A percentile compares a stretch with the other conserved stretches of the same genome.
Conservation (phyloP, 2,797 vertebrate species). For the Pterois miles region DNA sequence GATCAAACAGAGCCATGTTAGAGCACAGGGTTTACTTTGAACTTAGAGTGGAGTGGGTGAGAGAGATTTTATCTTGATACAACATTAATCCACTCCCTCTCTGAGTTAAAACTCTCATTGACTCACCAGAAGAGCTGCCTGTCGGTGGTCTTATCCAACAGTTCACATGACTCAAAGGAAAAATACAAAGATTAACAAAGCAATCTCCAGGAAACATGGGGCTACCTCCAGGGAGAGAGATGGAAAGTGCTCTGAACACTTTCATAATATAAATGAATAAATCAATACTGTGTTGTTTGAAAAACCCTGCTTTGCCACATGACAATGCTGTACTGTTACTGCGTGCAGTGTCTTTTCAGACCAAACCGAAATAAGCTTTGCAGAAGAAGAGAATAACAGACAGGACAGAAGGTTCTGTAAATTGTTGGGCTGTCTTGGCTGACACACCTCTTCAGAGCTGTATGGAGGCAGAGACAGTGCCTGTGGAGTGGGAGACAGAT, state of each 20-base stretch:
- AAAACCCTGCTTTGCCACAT: not conserved
- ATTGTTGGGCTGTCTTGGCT: too few relatives aligned
- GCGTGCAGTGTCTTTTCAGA: not conserved
- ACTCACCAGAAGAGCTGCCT: not conserved
- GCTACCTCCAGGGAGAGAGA: not conserved
- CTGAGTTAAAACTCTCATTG: not conserved
- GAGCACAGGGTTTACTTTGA: slow-evolving; percentile 4
- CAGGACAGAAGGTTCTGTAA: too few relatives aligned
- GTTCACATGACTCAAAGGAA: not conserved
- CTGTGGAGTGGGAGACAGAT: too few relatives aligned
- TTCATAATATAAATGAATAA: not conserved
- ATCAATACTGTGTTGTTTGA: not conserved
- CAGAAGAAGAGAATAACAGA: too few relatives aligned
- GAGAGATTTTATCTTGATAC: slow-evolving; percentile 19
- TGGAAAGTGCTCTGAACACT: not conserved
- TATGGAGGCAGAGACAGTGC: too few relatives aligned
- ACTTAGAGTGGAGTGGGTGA: slow-evolving; percentile 21
- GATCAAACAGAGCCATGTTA: not conserved
- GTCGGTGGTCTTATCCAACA: not conserved
- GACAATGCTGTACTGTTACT: not conserved
- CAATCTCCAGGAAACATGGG: not conserved
- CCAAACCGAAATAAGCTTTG: too few relatives aligned
- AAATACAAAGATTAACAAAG: not conserved
- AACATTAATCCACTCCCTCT: slow-evolving; percentile 33
- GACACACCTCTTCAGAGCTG: too few relatives aligned